Conservation (phyloP, 2,113 vertebrate species). For the Lipophrys pholis region DNA sequence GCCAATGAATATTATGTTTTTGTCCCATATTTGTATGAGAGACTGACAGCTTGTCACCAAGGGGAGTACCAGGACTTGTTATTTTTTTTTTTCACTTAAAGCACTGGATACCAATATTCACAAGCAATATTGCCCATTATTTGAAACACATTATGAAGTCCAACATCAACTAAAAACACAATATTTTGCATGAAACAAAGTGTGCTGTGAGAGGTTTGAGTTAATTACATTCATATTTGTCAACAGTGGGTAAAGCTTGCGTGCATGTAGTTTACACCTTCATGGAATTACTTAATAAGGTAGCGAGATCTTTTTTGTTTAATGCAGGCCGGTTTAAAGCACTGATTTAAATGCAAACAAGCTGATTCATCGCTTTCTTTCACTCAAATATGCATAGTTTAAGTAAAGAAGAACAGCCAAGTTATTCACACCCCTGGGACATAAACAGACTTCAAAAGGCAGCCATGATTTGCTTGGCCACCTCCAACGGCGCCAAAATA, state of each 20-base stretch:
- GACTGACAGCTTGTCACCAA: too few species aligned
- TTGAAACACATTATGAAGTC: too few species aligned
- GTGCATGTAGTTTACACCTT: conserved; percentile 30
- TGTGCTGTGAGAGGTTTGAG: too few species aligned
- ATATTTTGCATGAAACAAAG: too few species aligned
- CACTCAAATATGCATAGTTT: conserved; percentile 67
- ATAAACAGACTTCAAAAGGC: conserved; percentile 72
- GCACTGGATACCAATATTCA: too few species aligned
- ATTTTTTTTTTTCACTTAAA: too few species aligned
- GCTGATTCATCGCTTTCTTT: conserved; percentile 69
- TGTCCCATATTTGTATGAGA: too few species aligned
- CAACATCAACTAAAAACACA: too few species aligned
- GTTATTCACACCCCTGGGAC: conserved; percentile 64
- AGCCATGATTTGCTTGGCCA: conserved; percentile 51
- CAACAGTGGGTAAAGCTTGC: not conserved
- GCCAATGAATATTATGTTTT: too few species aligned
- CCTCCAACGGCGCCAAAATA: conserved; percentile 45
- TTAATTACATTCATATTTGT: not conserved
- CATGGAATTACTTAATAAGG: conserved; percentile 26
- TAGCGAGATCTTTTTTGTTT: conserved; percentile 51
- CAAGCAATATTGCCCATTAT: too few species aligned
- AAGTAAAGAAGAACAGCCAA: conserved; percentile 61
- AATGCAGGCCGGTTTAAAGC: conserved; percentile 34
- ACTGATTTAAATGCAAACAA: conserved; percentile 70
- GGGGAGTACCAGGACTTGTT: too few species aligned